These are phyloP conservation scores for Sepiola atlantica DNA, from an alignment of 2,888 invertebrate genomes.

Conservation along the genomic window DNA sequence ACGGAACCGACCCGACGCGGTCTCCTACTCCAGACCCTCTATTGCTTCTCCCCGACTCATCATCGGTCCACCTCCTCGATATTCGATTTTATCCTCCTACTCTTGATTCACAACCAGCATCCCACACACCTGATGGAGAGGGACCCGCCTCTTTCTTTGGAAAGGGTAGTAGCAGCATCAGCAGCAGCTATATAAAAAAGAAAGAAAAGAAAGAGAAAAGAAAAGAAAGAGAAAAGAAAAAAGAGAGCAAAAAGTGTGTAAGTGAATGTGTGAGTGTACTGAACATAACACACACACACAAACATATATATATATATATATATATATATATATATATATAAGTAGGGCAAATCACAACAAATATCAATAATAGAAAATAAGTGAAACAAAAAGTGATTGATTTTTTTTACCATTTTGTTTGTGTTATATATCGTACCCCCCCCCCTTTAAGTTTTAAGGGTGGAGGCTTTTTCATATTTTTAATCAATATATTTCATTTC, in stretches of 20 bases:
- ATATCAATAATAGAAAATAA: no score
- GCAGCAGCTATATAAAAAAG: neutral
- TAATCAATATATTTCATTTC: no score
- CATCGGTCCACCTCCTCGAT: no score
- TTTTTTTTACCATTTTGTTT: neutral
- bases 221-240: neutral
- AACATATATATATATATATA: no score
- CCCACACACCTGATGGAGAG: neutral
- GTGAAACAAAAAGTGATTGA: neutral
- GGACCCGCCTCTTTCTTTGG: slow-evolving; percentile 1
- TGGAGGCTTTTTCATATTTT: no score
- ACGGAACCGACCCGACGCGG: neutral
- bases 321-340: no score
- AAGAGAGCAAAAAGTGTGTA: neutral
- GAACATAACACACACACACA: no score
- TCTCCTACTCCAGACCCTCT: neutral
- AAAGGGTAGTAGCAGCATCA: neutral
- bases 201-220: neutral
- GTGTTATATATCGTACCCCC: neutral
- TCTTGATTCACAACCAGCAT: neutral
- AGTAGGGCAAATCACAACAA: no score
- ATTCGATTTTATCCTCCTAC: neutral
- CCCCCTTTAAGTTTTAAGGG: neutral
- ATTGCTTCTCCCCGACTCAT: neutral
- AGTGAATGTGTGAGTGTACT: neutral